Base-by-base conservation (phyloP, 2,888 invertebrate genomes). In the Stratiomys singularior region DNA sequence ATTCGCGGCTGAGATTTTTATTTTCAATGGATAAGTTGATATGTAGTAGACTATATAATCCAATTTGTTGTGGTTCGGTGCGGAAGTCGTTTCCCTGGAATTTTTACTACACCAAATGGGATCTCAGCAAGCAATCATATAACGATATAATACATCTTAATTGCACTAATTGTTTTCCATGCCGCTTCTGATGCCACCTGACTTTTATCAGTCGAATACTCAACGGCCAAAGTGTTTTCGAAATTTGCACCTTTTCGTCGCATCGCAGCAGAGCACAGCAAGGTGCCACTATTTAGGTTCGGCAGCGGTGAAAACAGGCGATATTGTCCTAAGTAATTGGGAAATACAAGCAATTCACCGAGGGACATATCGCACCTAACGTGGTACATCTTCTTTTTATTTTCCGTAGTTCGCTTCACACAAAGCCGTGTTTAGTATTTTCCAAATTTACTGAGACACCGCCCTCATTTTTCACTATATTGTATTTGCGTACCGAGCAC, bases 321-420 rank as follows among this genome's bases (percentile, higher is more conserved):
- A 67, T 78, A 79, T 79, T 79, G 78, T 78, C 77, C 79, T 60
- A 76, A 56, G 78, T 79, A 78, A 79, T 79, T 79, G 79, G 72
- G 78, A 79, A 79, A 79, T 76, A 76, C 66, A 71, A 78, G 64
- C 58, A 67, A 74, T 28, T 27, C 44, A 76, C 77, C 58, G 76
- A 77, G 72, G 77, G 56, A 58, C 77, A 77, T 30, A 77, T 28
- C 21, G 58, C 74, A 60, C 74, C 74, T 37, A 60, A 60, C 30
- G 46, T 23, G 52, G 46, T 25, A 76, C 52, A 18, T 60, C 63
- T 37, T 76, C 27, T 76, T 46, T 74, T 74, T 27, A 64, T 63
- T 27, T 3, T 9, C 37, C 30, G 27, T 78, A 69, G 64, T 74
- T 69, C 77, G 66, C 67, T 71, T 67, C 27, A 47, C 66, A 76